phyloP scores from a whole-genome alignment of 2,797 vertebrate genomes.

The Cyclopterus lumpus region DNA sequence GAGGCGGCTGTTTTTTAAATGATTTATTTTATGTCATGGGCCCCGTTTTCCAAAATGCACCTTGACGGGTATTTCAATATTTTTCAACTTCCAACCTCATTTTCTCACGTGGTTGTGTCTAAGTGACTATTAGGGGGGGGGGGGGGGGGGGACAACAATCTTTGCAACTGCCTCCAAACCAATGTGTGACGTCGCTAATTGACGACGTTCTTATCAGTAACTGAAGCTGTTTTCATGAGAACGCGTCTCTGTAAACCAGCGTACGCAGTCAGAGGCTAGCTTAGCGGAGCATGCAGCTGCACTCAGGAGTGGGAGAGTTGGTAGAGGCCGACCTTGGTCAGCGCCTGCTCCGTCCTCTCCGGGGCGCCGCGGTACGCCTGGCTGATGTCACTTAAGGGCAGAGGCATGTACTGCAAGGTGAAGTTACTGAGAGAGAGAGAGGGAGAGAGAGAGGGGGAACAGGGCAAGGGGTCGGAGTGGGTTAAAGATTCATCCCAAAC shows the following conservation, averaged over 20 bases:
- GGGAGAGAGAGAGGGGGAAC: conserved; percentile 22
- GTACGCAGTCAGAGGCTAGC: background rate
- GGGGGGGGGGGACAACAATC: no score
- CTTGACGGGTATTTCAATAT: background rate
- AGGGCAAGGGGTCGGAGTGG: conserved; percentile 37
- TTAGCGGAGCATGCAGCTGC: background rate
- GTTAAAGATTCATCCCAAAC: conserved; percentile 65
- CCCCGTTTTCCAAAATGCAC: background rate
- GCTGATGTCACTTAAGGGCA: conserved; percentile 92
- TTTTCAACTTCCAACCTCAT: background rate
- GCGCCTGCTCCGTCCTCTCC: conserved; percentile 90
- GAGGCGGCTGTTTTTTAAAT: background rate
- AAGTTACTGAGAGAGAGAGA: conserved; percentile 85
- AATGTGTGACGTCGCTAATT: no score
- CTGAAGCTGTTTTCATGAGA: background rate
- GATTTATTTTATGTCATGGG: background rate
- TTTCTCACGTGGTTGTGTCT: no score
- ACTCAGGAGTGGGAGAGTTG: background rate
- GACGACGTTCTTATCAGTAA: no score
- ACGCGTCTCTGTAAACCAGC: background rate
- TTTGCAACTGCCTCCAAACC: no score
- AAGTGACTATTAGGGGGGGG: no score
- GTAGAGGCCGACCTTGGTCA: conserved; percentile 86
- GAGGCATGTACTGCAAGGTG: conserved; percentile 93
- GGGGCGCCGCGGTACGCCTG: conserved; percentile 91